A percentile compares a stretch with the other conserved stretches of the same genome.
Evolutionary conservation across 2,888 invertebrate genomes (phyloP).

Genomic region (Heterodera filipjevi): DNA sequence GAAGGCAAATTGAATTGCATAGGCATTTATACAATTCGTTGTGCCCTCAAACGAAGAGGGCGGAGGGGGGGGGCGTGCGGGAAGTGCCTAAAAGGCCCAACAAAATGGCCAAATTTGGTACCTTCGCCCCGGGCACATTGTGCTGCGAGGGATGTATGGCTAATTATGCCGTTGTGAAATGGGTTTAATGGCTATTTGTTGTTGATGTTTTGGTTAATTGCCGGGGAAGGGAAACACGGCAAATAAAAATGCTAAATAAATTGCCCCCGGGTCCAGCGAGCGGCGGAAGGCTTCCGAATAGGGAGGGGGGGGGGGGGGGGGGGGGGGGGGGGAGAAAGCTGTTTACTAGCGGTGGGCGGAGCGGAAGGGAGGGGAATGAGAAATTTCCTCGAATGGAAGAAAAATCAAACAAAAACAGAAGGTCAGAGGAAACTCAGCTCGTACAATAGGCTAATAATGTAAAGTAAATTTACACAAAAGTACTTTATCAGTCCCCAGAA

Average conservation of each 20-base stretch:
- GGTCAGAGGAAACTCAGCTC: too few species aligned
- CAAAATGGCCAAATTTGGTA: not conserved
- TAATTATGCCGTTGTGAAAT: not conserved
- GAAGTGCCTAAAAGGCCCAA: not conserved
- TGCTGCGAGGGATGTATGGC: not conserved
- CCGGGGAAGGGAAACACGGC: not conserved
- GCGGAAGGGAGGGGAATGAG: too few species aligned
- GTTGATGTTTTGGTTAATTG: not conserved
- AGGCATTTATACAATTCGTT: not conserved
- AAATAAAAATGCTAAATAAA: not conserved
- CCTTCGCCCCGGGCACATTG: not conserved
- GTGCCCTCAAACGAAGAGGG: not conserved
- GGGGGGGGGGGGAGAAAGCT: too few species aligned
- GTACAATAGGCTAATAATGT: too few species aligned
- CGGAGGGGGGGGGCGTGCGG: not conserved
- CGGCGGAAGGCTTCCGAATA: not conserved
- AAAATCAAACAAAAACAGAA: too few species aligned
- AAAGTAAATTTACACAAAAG: too few species aligned
- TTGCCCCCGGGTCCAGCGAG: not conserved
- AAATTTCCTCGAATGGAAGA: too few species aligned
- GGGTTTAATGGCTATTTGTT: not conserved
- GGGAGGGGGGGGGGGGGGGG: too few species aligned
- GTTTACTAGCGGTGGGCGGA: too few species aligned
- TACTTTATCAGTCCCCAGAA: too few species aligned
- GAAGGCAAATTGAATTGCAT: slow-evolving; percentile 1